Evolutionary conservation across 2,888 invertebrate genomes (phyloP).

Genomic region (Miltochrista miniata): DNA sequence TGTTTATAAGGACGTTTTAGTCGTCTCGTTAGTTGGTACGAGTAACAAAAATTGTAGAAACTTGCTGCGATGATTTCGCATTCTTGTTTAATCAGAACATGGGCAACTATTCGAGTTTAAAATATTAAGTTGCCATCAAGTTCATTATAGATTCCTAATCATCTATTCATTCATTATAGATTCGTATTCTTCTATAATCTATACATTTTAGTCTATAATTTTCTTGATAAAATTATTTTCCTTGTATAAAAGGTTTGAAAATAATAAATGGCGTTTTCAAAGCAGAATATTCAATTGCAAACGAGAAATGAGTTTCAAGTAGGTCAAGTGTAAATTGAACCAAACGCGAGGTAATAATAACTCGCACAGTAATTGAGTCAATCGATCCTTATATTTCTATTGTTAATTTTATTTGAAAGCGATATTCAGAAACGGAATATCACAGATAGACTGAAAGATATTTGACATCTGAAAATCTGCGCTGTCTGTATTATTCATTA

Average conservation of each 20-base stretch:
- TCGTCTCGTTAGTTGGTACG: too few relatives aligned
- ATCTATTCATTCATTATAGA: background rate
- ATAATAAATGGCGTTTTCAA: background rate
- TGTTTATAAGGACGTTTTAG: too few relatives aligned
- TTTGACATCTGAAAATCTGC: background rate
- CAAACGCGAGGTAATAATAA: background rate
- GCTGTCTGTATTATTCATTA: too few relatives aligned
- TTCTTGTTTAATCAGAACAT: too few relatives aligned
- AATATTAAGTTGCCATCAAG: too few relatives aligned
- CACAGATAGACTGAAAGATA: background rate
- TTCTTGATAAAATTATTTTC: background rate
- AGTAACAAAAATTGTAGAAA: too few relatives aligned
- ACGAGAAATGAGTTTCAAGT: background rate
- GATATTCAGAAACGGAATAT: background rate
- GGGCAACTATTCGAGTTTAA: too few relatives aligned
- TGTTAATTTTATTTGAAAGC: background rate
- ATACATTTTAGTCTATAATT: background rate
- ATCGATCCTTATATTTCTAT: background rate
- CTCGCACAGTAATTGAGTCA: background rate
- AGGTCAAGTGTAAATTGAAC: slow-evolving; percentile 3
- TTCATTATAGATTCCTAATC: slow-evolving; percentile 1
- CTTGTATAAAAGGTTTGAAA: background rate
- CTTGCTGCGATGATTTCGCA: too few relatives aligned
- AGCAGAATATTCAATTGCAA: background rate
- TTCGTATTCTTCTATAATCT: background rate